A percentile compares a stretch with the other conserved stretches of the same genome.
These are phyloP conservation scores for Malurus melanocephalus DNA, from an alignment of 2,113 vertebrate genomes.

Conservation along the genomic window DNA sequence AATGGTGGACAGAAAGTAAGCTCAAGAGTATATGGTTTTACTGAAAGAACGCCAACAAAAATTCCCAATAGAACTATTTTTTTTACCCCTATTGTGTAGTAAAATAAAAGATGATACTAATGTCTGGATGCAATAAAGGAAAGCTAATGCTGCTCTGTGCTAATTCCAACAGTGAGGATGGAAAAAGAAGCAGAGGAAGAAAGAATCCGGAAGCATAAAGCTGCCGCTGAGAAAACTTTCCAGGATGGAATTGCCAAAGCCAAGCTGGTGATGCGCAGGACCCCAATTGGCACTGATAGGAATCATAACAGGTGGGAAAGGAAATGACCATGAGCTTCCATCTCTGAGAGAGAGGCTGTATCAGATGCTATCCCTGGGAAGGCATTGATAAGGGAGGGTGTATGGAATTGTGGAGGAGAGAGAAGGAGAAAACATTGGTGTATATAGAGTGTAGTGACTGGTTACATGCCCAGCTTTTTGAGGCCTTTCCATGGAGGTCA, in stretches of 20 bases:
- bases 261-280: slow-evolving; percentile 85
- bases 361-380: neutral
- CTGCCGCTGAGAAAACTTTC: slow-evolving; percentile 85
- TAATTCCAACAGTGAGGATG: slow-evolving; percentile 79
- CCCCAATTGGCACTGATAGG: slow-evolving; percentile 89
- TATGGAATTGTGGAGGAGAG: neutral
- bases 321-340: neutral
- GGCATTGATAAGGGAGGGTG: accelerated
- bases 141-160: neutral
- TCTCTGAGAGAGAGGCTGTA: neutral
- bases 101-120: neutral
- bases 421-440: neutral
- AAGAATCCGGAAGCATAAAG: slow-evolving; percentile 85
- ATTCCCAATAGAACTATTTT: neutral
- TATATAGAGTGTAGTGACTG: accelerated
- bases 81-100: neutral
- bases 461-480: neutral
- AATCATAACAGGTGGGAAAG: slow-evolving; percentile 88
- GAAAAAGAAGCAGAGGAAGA: slow-evolving; percentile 93
- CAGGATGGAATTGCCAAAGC: slow-evolving; percentile 93
- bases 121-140: neutral
- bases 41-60: neutral
- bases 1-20: neutral
- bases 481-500: neutral
- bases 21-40: neutral